These are phyloP conservation scores for Prenolepis imparis DNA, from an alignment of 2,888 invertebrate genomes.

Conservation along the genomic window DNA sequence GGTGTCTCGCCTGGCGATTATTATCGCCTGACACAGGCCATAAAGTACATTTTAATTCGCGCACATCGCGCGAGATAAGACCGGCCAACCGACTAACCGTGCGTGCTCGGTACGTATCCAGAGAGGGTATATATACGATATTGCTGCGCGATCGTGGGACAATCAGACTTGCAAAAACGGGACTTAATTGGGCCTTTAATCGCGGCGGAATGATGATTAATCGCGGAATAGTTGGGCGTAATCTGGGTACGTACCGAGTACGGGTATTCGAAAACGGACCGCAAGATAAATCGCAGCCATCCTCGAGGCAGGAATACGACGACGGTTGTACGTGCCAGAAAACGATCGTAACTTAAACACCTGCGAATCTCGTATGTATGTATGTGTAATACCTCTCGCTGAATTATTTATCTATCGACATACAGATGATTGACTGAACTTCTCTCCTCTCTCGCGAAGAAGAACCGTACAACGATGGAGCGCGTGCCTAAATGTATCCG, in stretches of 20 bases:
- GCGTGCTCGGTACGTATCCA: conserved; percentile 49
- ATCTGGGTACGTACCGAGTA: conserved; percentile 48
- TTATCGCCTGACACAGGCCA: conserved; percentile 77
- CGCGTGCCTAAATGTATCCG: conserved; percentile 31
- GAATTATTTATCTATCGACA: conserved; percentile 54
- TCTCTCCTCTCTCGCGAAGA: conserved; percentile 23
- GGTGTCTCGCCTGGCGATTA: conserved; percentile 63
- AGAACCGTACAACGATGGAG: conserved; percentile 45
- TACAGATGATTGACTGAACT: conserved; percentile 32
- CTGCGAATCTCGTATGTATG: conserved; percentile 12
- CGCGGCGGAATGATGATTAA: conserved; percentile 79
- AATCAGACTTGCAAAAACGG: conserved; percentile 83
- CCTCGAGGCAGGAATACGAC: conserved; percentile 16
- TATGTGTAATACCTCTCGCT: conserved; percentile 15
- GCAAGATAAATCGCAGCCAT: conserved; percentile 44
- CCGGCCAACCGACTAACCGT: conserved; percentile 46
- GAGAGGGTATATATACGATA: background rate
- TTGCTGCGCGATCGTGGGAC: conserved; percentile 64
- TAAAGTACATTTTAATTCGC: conserved; percentile 78
- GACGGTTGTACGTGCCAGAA: conserved; percentile 56
- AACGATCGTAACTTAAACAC: conserved; percentile 51
- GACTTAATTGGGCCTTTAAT: conserved; percentile 81
- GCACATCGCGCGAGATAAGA: conserved; percentile 65
- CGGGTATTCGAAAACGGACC: conserved; percentile 52
- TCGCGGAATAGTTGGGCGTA: conserved; percentile 63